Base-by-base conservation (phyloP, 30 jellyfish, hydroid and myxozoan genomes). In the Catostylus mosaicus region DNA sequence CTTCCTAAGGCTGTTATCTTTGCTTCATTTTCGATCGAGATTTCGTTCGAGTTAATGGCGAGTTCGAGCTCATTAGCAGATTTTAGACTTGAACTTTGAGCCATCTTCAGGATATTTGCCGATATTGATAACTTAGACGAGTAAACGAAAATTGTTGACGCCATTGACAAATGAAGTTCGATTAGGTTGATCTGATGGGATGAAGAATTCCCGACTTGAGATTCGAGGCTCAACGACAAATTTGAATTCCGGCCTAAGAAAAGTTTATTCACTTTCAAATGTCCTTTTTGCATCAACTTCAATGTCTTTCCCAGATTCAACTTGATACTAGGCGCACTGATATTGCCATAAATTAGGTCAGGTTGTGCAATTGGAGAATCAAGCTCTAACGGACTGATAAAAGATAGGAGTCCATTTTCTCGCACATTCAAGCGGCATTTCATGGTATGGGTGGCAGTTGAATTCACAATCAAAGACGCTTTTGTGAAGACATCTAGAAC, bases 21-120 rank as follows among this genome's bases (percentile, higher is more conserved):
- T 7, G 86, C 86, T 36, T 63, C 69, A 48, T 83, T 70, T 32
- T 83, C 93, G 10, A 83, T 60, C 12, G 38, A 12, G 24, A 83
- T 73, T 14, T 71, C 73, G 22, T 51, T n/a, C 10, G 93, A 61
- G 20, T 16, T 38, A 16, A 83, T 83, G n/a, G 75, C 35, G 8
- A 71, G 26, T 56, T 83, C 84, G 26, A 83, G 51, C 24, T 70
- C 74, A 16, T 70, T 27, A 0, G 62, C 18, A 1, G 71, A 57
- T 2, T 30, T 7, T 1, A 83, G 6, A 0, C 74, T 38, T 12
- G 93, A 69, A n/a, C 64, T 66, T 12, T 73, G 93, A 11, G 86
- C 93, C 93, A 83, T 70, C 2, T 56, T 12, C 29, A 83, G 22
- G 2, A 26, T 3, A 14, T 30, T 29, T 30, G 72, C 68, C 7